Conservation (phyloP, 2,113 vertebrate genomes). For the Xenopus borealis region DNA sequence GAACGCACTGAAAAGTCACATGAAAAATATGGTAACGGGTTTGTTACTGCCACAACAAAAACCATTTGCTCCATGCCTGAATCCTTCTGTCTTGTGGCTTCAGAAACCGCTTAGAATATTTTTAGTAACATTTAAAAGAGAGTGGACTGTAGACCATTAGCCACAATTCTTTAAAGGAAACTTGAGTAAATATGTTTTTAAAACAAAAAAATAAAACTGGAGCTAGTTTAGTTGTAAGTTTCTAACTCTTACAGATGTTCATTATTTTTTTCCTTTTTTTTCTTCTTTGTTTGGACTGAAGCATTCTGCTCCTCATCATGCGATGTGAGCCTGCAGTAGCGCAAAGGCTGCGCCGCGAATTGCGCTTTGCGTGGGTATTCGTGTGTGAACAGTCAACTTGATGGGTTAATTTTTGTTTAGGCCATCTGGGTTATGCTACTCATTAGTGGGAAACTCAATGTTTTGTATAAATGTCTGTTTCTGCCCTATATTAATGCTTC, state of each 20-base stretch:
- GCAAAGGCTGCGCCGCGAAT: conserved; percentile 98
- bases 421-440: conserved; percentile 48
- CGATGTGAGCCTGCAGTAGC: conserved; percentile 99
- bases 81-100: conserved; percentile 99
- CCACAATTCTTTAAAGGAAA: conserved; percentile 80
- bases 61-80: conserved; percentile 94
- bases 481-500: conserved; percentile 69
- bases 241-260: conserved; percentile 98
- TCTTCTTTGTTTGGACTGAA: conserved; percentile 99
- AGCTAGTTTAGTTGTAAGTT: conserved; percentile 85
- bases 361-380: conserved; percentile 74
- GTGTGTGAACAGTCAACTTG: conserved; percentile 70
- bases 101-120: conserved; percentile 81
- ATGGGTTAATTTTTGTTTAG: conserved; percentile 69
- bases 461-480: conserved; percentile 23
- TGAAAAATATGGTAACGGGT: conserved; percentile 99
- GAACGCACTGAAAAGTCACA: conserved; percentile 97
- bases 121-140: conserved; percentile 72
- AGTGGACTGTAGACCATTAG: conserved; percentile 73
- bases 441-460: conserved; percentile 34
- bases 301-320: conserved; percentile 95
- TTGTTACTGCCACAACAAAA: conserved; percentile 99
- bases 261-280: conserved; percentile 81
- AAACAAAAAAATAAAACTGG: conserved; percentile 66
- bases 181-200: conserved; percentile 73